Percentiles rank a stretch among this genome's conserved stretches.
phyloP scores from a whole-genome alignment of 2,113 vertebrate genomes.

The Nothobranchius furzeri region DNA sequence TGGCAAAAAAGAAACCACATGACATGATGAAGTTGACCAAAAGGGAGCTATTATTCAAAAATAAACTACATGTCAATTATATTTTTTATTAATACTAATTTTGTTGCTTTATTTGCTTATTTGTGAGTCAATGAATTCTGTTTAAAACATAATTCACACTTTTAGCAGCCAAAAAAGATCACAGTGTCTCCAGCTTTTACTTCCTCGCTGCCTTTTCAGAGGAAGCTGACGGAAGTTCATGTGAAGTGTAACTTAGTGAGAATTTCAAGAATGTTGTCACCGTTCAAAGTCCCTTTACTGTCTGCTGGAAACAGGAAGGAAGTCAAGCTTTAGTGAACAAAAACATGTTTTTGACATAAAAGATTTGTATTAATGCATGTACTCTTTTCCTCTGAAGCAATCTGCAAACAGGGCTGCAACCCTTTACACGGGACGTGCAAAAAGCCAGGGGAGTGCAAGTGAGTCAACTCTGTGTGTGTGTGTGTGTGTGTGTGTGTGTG shows the following conservation, averaged over 20 bases:
- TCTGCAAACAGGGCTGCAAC: conserved; percentile 94
- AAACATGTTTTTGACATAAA: not conserved
- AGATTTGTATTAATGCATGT: not conserved
- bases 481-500: not conserved
- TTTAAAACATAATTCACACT: not conserved
- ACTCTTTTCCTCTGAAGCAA: conserved; percentile 77
- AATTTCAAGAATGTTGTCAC: conserved; percentile 43
- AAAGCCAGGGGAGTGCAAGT: conserved; percentile 91
- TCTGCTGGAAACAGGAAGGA: conserved; percentile 12
- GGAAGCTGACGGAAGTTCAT: conserved; percentile 19
- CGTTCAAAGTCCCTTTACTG: not conserved
- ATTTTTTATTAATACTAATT: no score
- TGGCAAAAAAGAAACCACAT: no score
- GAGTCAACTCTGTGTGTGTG: conserved; percentile 60
- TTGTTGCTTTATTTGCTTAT: no score
- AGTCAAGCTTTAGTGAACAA: conserved; percentile 11
- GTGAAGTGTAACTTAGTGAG: conserved; percentile 25
- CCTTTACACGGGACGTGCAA: conserved; percentile 84
- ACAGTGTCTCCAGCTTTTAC: not conserved
- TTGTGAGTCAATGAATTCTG: no score
- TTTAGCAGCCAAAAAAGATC: not conserved
- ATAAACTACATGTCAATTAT: no score
- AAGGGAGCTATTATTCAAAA: no score
- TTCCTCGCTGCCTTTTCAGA: not conserved
- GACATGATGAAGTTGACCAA: no score